Evolutionary conservation across 2,113 vertebrate genomes (phyloP).

Genomic region (Thomomys bottae): DNA sequence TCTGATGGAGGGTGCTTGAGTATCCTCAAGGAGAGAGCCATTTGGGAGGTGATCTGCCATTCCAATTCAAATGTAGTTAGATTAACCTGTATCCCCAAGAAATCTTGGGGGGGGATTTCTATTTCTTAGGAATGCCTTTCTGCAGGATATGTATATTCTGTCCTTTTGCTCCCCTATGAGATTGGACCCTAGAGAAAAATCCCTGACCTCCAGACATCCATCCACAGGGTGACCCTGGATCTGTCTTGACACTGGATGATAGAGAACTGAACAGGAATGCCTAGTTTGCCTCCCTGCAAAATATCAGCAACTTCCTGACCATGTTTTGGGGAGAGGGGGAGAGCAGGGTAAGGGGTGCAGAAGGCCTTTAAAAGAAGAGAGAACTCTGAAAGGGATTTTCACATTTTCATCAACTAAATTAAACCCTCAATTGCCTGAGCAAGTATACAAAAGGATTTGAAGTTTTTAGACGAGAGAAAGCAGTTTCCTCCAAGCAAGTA

Average conservation of each 20-base stretch:
- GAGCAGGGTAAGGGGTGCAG: too few relatives aligned
- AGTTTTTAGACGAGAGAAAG: not conserved
- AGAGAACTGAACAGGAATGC: not conserved
- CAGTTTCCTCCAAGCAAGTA: not conserved
- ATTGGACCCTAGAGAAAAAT: not conserved
- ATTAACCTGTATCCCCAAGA: not conserved
- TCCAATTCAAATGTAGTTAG: not conserved
- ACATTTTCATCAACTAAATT: constrained; percentile 9
- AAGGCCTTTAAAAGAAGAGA: not conserved
- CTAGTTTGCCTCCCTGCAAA: not conserved
- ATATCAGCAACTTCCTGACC: not conserved
- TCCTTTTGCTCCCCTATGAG: not conserved
- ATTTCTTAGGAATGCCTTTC: not conserved
- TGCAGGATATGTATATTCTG: not conserved
- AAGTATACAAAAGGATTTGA: constrained; percentile 2
- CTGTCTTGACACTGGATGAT: not conserved
- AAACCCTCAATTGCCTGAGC: not conserved
- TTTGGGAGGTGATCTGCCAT: not conserved
- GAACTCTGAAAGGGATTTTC: not conserved
- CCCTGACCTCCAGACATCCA: not conserved
- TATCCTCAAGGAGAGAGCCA: not conserved
- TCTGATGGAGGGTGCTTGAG: not conserved
- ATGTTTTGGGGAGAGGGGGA: not conserved
- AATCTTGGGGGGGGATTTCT: not conserved
- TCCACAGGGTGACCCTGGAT: not conserved